A percentile compares a stretch with the other conserved stretches of the same genome.
Conservation (phyloP, 1,140 invertebrate species). For the Myzus persicae region DNA sequence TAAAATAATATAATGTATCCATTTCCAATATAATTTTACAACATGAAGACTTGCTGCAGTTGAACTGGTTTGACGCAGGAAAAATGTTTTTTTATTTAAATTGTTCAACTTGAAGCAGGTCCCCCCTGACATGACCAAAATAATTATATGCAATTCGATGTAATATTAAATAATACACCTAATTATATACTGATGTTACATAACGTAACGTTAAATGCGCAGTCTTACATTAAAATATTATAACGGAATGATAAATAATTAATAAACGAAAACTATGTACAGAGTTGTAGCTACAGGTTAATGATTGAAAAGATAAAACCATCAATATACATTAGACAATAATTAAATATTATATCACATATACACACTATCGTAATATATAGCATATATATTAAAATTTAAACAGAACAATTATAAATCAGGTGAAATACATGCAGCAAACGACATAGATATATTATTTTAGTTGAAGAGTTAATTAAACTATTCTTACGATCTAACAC, state of each 20-base stretch:
- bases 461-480: not conserved
- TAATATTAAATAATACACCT: not conserved
- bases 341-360: not conserved
- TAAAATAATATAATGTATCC: not conserved
- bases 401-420: not conserved
- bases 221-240: not conserved
- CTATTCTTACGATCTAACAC: not conserved
- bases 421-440: not conserved
- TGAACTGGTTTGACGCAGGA: not conserved
- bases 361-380: not conserved
- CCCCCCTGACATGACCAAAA: not conserved
- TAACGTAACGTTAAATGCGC: not conserved
- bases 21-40: not conserved
- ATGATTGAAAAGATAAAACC: not conserved
- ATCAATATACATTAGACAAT: not conserved
- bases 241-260: not conserved
- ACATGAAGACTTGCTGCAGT: not conserved
- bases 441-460: not conserved
- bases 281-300: not conserved
- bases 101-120: not conserved
- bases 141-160: not conserved
- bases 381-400: too few species aligned
- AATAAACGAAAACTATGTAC: not conserved
- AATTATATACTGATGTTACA: not conserved
- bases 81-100: not conserved